A percentile compares a stretch with the other conserved stretches of the same genome.
Evolutionary conservation across 2,888 invertebrate species (phyloP).

Genomic region (Neoitamus cyanurus): DNA sequence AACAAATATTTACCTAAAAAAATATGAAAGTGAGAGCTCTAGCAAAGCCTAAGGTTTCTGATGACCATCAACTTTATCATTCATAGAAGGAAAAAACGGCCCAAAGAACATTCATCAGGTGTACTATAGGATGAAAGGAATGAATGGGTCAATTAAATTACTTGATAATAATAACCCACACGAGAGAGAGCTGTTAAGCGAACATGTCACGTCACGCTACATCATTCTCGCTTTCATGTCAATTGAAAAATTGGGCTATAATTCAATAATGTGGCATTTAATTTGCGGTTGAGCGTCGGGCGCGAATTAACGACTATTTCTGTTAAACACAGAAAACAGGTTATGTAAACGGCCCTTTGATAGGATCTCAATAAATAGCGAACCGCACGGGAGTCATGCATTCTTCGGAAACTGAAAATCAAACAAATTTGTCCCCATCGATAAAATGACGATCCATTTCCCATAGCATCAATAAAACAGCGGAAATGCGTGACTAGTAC

Average conservation of each 20-base stretch:
- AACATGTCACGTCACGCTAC: not conserved
- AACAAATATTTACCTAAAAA: too few relatives aligned
- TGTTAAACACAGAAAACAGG: too few relatives aligned
- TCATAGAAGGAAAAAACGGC: too few relatives aligned
- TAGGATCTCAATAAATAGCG: not conserved
- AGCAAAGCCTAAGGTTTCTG: too few relatives aligned
- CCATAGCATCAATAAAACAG: not conserved
- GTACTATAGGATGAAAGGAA: not conserved
- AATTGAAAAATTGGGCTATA: not conserved
- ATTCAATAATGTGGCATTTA: not conserved
- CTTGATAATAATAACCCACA: not conserved
- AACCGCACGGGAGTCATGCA: not conserved
- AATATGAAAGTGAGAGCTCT: too few relatives aligned
- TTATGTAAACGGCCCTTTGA: not conserved
- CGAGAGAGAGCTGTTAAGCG: too few relatives aligned
- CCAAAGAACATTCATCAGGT: too few relatives aligned
- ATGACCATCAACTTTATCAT: not conserved
- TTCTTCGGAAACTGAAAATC: not conserved
- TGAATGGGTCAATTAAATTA: not conserved
- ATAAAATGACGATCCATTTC: not conserved
- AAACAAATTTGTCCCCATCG: not conserved
- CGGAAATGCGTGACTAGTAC: not conserved
- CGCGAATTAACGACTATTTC: not conserved
- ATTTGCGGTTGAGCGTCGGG: not conserved
- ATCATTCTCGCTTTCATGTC: not conserved